Conservation (phyloP, 2,113 vertebrate species). For the Cephalopterus ornatus region DNA sequence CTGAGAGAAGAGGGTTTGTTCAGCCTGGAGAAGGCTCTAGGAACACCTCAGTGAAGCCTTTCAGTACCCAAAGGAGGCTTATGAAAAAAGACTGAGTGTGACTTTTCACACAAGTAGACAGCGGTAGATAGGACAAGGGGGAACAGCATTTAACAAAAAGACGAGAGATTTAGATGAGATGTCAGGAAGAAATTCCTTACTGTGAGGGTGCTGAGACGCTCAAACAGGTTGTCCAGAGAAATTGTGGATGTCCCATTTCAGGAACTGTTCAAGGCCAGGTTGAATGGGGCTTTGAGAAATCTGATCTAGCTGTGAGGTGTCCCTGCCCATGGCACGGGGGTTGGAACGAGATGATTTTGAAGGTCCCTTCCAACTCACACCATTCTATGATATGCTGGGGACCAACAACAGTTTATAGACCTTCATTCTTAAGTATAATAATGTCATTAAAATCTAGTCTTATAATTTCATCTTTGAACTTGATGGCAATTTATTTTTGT, state of each 20-base stretch:
- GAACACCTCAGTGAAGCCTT: not conserved
- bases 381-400: not conserved
- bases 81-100: not conserved
- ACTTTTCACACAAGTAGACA: not conserved
- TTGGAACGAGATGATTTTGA: not conserved
- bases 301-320: not conserved
- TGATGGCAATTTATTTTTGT: not conserved
- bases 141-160: not conserved
- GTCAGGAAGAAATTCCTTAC: not conserved
- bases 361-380: not conserved
- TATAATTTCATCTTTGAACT: slow-evolving; percentile 10
- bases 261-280: not conserved
- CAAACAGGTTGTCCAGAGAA: not conserved
- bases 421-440: not conserved
- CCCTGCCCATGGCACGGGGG: not conserved
- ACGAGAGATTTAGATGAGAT: not conserved
- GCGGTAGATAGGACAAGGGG: not conserved
- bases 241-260: not conserved
- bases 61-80: not conserved
- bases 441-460: not conserved
- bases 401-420: not conserved
- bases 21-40: not conserved
- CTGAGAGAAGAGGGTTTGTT: not conserved
- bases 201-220: not conserved
- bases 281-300: not conserved